Evolutionary conservation across 2,797 vertebrate species (phyloP).

Genomic region (Syngnathus rostellatus): DNA sequence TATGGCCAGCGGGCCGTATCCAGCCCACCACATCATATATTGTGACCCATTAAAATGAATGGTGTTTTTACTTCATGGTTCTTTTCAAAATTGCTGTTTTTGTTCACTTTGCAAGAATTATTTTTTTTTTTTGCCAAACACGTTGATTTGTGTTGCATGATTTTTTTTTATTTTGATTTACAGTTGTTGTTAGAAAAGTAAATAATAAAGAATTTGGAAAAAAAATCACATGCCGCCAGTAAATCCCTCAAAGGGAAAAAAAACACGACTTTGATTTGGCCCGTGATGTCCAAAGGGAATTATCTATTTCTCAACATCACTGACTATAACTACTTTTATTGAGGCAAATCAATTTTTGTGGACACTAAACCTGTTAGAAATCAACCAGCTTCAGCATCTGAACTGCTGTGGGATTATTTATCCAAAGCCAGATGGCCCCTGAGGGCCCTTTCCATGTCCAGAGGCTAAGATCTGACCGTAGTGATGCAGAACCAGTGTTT

Average conservation of each 20-base stretch:
- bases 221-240: too few species aligned
- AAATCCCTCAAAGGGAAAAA: too few species aligned
- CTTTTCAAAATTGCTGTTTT: not conserved
- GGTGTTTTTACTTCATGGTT: not conserved
- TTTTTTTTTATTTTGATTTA: not conserved
- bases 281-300: not conserved
- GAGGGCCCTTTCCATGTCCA: slow-evolving; percentile 30
- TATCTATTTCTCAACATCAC: not conserved
- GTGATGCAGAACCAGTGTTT: slow-evolving; percentile 49
- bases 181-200: not conserved
- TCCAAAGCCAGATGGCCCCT: slow-evolving; percentile 43
- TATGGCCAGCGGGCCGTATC: too few species aligned
- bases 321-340: not conserved
- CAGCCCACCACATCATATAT: not conserved
- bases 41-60: not conserved
- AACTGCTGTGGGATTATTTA: slow-evolving; percentile 13
- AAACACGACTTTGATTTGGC: too few species aligned
- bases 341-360: too few species aligned
- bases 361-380: not conserved
- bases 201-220: too few species aligned
- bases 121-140: not conserved
- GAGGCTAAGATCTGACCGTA: slow-evolving; percentile 35
- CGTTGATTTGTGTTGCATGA: not conserved
- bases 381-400: not conserved
- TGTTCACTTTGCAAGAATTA: not conserved